These are phyloP conservation scores for Sphyrna mokarran DNA, from an alignment of 2,113 vertebrate genomes.

Conservation along the genomic window DNA sequence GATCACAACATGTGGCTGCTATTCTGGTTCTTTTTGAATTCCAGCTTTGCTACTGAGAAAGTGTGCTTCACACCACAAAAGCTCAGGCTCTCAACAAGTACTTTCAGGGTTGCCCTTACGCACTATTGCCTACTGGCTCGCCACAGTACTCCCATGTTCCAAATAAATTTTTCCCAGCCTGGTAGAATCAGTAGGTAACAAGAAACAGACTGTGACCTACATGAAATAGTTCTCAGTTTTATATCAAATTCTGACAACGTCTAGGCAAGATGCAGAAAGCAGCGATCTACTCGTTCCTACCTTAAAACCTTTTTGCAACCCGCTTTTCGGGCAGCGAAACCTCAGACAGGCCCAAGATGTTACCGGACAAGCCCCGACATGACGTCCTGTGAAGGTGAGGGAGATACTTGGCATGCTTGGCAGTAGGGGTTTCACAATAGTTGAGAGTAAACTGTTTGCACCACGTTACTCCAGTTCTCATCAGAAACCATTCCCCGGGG, in stretches of 20 bases:
- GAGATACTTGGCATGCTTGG: conserved; percentile 65
- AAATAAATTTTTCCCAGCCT: conserved; percentile 38
- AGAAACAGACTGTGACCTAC: conserved; percentile 71
- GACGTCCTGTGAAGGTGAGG: conserved; percentile 71
- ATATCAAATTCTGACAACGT: conserved; percentile 51
- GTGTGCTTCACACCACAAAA: conserved; percentile 41
- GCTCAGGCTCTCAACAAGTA: conserved; percentile 41
- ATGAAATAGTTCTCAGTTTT: conserved; percentile 43
- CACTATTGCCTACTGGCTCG: conserved; percentile 38
- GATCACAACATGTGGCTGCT: not conserved
- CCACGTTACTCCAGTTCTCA: conserved; percentile 33
- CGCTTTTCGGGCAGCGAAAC: conserved; percentile 60
- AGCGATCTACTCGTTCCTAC: conserved; percentile 54
- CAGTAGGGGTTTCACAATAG: conserved; percentile 42
- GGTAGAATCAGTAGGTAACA: conserved; percentile 61
- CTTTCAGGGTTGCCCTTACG: conserved; percentile 38
- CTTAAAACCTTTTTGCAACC: conserved; percentile 43
- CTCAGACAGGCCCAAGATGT: conserved; percentile 81
- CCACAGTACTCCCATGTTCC: conserved; percentile 46
- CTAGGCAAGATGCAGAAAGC: conserved; percentile 74
- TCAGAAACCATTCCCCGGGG: conserved; percentile 26
- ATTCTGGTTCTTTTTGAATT: not conserved
- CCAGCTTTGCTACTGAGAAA: conserved; percentile 41
- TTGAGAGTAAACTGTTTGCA: conserved; percentile 36
- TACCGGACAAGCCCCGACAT: conserved; percentile 88